Evolutionary conservation across 1,140 invertebrate species (phyloP), one percentile per base, ranked within the genome.

Genomic region (Colletes gigas): DNA sequence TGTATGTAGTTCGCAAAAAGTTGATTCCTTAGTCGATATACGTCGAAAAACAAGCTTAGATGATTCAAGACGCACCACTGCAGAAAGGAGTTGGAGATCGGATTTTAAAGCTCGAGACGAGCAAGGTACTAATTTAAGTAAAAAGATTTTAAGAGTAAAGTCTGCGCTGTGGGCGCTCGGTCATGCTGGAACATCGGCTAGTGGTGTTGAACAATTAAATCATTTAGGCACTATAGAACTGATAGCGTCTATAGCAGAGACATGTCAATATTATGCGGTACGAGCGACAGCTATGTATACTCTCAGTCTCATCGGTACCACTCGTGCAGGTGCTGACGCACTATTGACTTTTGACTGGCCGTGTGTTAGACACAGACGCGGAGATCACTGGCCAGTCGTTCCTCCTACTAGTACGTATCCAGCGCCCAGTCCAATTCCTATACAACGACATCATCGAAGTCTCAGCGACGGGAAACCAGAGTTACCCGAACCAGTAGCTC

Each of bases 101-200:
- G 90, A 92, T 14, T 55, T 70, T 7, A 89, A 89, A 47, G 81
- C 78, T 21, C 80, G 87, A 0, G 89, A 91, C 0, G 91, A 93
- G 52, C 88, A 85, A 17, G 44, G 66, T 0, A 17, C 74, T 0
- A 81, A 78, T 3, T 78, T 90, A 17, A 89, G 89, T 15, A 87
- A 85, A n/a, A 95, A 96, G 84, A 95, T 97, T 47, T 91, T 97
- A 1, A 95, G 96, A 73, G 91, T 98, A 17, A 99, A 99, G 91
- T 95, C 97, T 30, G 97, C 98, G 0, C 91, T 99, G 0, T 99
- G 98, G 98, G 96, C 96, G 10, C 92, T 98, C 44, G 97, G 97
- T 15, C 97, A 98, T 90, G 94, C 97, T 21, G 97, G 97, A 4
- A 96, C 96, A 0, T 97, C 97, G 21, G 90, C 94, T 0, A 94